Evolutionary conservation across 2,888 invertebrate species (phyloP), one percentile per base, ranked within the genome.

Genomic region (Leucophenga montana): DNA sequence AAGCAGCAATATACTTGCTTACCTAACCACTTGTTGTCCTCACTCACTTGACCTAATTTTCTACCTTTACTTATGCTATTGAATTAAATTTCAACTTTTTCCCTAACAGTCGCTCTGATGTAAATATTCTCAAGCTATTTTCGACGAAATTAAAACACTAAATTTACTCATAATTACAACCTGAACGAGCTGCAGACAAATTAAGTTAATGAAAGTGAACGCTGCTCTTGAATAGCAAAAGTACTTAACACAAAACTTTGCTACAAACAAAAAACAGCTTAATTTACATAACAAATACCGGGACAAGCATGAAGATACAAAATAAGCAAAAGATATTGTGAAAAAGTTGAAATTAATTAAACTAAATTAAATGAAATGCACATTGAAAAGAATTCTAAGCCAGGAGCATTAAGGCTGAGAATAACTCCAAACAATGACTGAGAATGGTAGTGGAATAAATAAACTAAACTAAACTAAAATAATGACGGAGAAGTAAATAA

Each of bases 271-370:
- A 62, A 44, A 66, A 68, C 57, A 67, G 65, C 73, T 69, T 76
- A 78, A 78, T 78, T 73, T 74, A 66, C 75, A 78, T 78, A 78
- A 78, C 72, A 73, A 71, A 70, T 11, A 39, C 6, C 31, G 8
- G 39, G 27, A 27, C 27, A 22, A 50, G 16, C 50, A 50, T 11
- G 50, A 11, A 65, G 48, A 16, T 22, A 46, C 39, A 33, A 31
- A 33, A 59, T n/a, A n/a, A 65, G 16, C 9, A 65, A 50, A 65
- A 67, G 20, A 67, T 14, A n/a, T n/a, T n/a, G n/a, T n/a, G 57
- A 68, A 39, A 53, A 20, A 74, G 39, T 68, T 53, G 39, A 54
- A 71, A 61, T 66, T 65, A 69, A 69, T 68, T 54, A 46, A 61
- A 61, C 39, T 61, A 61, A 64, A 64, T 59, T 59, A 16, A 33